Percentiles rank a stretch among this genome's conserved stretches.
Evolutionary conservation across 2,888 invertebrate species (phyloP).

Genomic region (Acanthoscelides obtectus): DNA sequence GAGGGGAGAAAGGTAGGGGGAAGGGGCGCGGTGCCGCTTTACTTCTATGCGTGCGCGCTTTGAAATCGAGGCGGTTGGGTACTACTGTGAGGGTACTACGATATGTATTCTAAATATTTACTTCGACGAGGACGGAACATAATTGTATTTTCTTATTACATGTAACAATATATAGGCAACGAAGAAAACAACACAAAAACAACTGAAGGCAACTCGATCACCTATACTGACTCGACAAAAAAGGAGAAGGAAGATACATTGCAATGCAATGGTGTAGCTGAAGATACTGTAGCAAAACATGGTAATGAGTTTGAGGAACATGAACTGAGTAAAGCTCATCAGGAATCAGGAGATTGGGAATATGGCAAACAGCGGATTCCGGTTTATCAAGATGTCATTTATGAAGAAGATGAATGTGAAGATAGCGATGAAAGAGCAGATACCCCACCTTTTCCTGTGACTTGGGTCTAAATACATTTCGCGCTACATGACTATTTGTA

Average conservation of each 20-base stretch:
- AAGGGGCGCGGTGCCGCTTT: too few species aligned
- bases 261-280: neutral
- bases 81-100: too few species aligned
- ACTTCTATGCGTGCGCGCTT: too few species aligned
- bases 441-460: constrained; percentile 19
- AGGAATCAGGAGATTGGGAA: neutral
- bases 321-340: neutral
- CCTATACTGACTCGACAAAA: neutral
- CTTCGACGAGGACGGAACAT: too few species aligned
- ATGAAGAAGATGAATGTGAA: neutral
- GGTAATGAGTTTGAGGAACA: neutral
- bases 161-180: too few species aligned
- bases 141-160: too few species aligned
- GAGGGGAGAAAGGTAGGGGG: too few species aligned
- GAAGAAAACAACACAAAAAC: neutral
- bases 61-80: too few species aligned
- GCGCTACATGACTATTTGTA: too few species aligned
- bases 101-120: too few species aligned
- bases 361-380: neutral
- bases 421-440: constrained; percentile 12
- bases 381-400: neutral
- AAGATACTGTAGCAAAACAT: neutral
- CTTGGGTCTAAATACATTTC: constrained; percentile 13
- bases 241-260: neutral
- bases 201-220: neutral